Evolutionary conservation across 2,113 vertebrate species (phyloP), one percentile per base, ranked within the genome.

Genomic region (Scartelaos histophorus): DNA sequence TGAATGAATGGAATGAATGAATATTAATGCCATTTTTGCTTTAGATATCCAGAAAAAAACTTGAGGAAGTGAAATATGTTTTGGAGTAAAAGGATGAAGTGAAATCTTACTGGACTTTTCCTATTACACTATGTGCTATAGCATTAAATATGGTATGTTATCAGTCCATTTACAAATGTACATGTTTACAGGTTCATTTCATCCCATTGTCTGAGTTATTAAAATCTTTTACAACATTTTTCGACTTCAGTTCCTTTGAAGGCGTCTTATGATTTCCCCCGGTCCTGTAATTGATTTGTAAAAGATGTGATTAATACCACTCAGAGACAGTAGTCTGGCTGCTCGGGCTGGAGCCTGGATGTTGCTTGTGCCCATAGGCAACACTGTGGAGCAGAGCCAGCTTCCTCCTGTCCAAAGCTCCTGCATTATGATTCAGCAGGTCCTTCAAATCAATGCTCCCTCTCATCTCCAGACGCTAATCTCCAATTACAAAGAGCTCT

Each of bases 251-350:
- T 19, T 21, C 51, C 21, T 54, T n/a, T 21, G 51, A 9, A n/a
- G n/a, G 38, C 38, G 38, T 43, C 38, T 9, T 10, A 43, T 43
- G 7, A 43, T n/a, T n/a, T 21, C 17, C 51, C 6, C 17, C 7
- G 9, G 38, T 54, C 1, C 17, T 64, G 17, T 64, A 64, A 64
- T 62, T 70, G 67, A 76, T 84, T 73, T 58, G 54, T 67, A 0
- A 1, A 54, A 76, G 79, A 53, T 66, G 57, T 76, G 47, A 83
- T 73, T 83, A 83, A 78, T 73, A 67, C 71, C 56, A 66, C 35
- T 35, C 62, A 72, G 25, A 70, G 5, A 56, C 58, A 70, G 70
- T 22, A 74, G 68, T 74, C 67, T 53, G 51, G 80, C 74, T 76
- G 21, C 45, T 49, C 49, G 61, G 3, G 69, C 17, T 54, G 22